Conservation (phyloP, 2,113 vertebrate species). For the Otus sunia region DNA sequence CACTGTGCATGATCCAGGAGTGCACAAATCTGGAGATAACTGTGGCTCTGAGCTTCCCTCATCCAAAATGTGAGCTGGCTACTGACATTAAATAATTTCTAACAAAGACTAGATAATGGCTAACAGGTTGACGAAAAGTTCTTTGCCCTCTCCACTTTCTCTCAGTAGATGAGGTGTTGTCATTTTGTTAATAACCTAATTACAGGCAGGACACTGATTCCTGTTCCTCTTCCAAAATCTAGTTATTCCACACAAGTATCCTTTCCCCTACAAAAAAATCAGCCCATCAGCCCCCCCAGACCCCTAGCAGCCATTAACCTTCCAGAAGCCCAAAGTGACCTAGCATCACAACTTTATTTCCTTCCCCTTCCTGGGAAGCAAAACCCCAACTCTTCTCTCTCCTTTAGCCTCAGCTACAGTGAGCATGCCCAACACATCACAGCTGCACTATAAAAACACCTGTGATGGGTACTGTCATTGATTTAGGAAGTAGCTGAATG, state of each 20-base stretch:
- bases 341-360: background rate
- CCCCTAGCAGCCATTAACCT: background rate
- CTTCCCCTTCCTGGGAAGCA: background rate
- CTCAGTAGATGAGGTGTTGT: fast-evolving
- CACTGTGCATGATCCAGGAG: background rate
- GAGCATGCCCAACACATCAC: background rate
- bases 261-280: background rate
- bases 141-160: background rate
- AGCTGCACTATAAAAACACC: background rate
- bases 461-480: background rate
- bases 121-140: background rate
- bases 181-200: background rate
- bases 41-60: background rate
- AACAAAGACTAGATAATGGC: background rate
- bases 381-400: background rate
- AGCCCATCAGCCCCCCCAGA: background rate
- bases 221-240: background rate
- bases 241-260: background rate
- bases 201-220: background rate
- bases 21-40: background rate
- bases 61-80: background rate
- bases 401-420: background rate
- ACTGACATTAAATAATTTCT: background rate
- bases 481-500: background rate
- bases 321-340: background rate